Base-by-base conservation (phyloP, 2,113 vertebrate species). In the Felis catus region DNA sequence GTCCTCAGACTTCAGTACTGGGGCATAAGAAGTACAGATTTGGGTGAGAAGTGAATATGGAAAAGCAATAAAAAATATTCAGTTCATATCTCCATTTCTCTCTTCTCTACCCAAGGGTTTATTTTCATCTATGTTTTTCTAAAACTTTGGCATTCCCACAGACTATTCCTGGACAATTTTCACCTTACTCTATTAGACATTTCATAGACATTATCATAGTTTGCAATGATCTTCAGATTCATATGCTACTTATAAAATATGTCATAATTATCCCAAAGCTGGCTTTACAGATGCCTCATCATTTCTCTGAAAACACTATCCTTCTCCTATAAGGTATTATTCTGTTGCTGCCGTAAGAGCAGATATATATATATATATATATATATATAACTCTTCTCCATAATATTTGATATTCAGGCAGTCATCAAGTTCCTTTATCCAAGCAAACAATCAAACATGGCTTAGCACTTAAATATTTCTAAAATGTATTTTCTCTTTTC, bases 11-110 rank as follows among this genome's bases (percentile, higher is more conserved):
- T 91, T 82, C 29, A 18, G 13, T 21, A 4, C 8, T 55, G 16
- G 16, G 0, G 12, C 14, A 23, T 7, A 36, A 39, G 2, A 0
- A 21, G 18, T 10, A 3, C n/a, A 8, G 29, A 55, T 14, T 12
- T 78, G 6, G 14, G 18, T 65, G 39, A 39, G 65, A 74, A 70
- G 9, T 29, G 6, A 4, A 55, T 31, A 33, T 39, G 16, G 61
- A 87, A 25, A 3, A 81, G 4, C 21, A 61, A 31, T 15, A 58
- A 10, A 48, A 81, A 61, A 29, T 29, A 80, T 16, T 53, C 55
- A 39, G 7, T 61, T 82, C 25, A 23, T 2, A 29, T 91, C 31
- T 87, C 36, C 25, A 41, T 71, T 88, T 33, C 45, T 48, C 14
- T 94, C 27, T 31, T 23, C 31, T 33, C 18, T 66, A 29, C 14